These are phyloP conservation scores for Sinella curviseta DNA, from an alignment of 1,140 invertebrate genomes.

Conservation along the genomic window DNA sequence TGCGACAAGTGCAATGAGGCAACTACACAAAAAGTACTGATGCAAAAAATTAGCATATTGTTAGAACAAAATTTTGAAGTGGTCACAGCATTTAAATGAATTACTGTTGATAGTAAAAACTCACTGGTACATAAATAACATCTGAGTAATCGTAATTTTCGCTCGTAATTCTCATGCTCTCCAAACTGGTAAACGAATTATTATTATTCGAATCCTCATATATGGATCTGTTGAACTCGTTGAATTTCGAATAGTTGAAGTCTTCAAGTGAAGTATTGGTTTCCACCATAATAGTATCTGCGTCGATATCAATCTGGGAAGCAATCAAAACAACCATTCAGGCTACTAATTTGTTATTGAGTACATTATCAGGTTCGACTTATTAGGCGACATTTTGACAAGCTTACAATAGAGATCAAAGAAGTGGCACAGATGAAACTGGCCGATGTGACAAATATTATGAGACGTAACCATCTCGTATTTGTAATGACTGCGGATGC, in stretches of 20 bases:
- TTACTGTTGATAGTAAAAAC: conserved; percentile 12
- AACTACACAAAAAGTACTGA: conserved; percentile 77
- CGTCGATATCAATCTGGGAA: conserved; percentile 43
- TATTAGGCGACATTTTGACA: conserved; percentile 49
- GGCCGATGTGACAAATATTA: conserved; percentile 65
- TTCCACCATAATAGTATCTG: conserved; percentile 36
- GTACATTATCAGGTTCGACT: conserved; percentile 3
- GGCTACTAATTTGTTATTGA: conserved; percentile 1
- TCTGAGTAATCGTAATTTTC: conserved; percentile 38
- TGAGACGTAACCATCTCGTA: conserved; percentile 65
- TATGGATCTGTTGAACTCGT: not conserved
- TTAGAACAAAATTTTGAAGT: not conserved
- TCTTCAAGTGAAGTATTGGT: conserved; percentile 33
- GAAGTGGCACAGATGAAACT: conserved; percentile 66
- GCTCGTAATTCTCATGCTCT: conserved; percentile 30
- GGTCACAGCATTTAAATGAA: not conserved
- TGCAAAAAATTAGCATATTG: too few relatives aligned
- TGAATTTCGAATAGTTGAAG: conserved; percentile 28
- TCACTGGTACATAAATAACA: conserved; percentile 48
- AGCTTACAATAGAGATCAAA: conserved; percentile 69
- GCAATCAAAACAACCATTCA: conserved; percentile 23
- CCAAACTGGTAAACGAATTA: conserved; percentile 21
- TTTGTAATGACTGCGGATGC: conserved; percentile 62
- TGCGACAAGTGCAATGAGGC: conserved; percentile 71
- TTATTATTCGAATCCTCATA: conserved; percentile 11